Evolutionary conservation across 30 jellyfish, hydroid and myxozoan genomes (phyloP).

Genomic region (Sanderia malayensis): DNA sequence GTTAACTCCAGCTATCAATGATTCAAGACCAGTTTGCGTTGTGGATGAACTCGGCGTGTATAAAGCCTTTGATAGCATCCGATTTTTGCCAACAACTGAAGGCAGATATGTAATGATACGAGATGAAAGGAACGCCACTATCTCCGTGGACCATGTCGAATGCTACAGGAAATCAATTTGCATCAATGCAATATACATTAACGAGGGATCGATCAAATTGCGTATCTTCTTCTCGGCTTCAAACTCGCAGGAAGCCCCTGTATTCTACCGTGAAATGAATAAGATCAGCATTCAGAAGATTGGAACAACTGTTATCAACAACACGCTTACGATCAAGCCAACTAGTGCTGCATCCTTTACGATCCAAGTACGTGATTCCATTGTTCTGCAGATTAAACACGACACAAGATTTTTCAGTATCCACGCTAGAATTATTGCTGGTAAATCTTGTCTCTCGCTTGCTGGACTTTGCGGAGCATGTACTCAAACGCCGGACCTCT

Average conservation of each 20-base stretch:
- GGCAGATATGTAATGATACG: conserved; percentile 39
- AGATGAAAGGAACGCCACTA: neutral
- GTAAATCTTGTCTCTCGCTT: neutral
- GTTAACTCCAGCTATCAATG: neutral
- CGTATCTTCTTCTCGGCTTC: neutral
- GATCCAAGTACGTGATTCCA: neutral
- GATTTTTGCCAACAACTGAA: conserved; percentile 3
- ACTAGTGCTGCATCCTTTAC: neutral
- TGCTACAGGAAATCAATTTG: conserved; percentile 36
- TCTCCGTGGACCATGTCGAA: conserved; percentile 38
- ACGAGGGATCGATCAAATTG: conserved; percentile 5
- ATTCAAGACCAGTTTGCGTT: conserved; percentile 7
- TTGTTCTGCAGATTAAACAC: neutral
- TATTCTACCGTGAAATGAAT: neutral
- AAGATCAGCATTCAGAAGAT: no score
- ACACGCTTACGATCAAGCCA: neutral
- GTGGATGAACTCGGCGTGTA: conserved; percentile 40
- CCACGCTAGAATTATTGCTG: neutral
- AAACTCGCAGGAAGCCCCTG: neutral
- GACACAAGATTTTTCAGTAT: neutral
- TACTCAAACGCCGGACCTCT: neutral
- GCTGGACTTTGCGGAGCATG: conserved; percentile 61
- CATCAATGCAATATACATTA: conserved; percentile 12
- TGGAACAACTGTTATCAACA: neutral
- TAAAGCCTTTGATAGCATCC: conserved; percentile 25